These are phyloP conservation scores for Nipponacmea schrenckii DNA, from an alignment of 2,888 invertebrate species.

Conservation along the genomic window DNA sequence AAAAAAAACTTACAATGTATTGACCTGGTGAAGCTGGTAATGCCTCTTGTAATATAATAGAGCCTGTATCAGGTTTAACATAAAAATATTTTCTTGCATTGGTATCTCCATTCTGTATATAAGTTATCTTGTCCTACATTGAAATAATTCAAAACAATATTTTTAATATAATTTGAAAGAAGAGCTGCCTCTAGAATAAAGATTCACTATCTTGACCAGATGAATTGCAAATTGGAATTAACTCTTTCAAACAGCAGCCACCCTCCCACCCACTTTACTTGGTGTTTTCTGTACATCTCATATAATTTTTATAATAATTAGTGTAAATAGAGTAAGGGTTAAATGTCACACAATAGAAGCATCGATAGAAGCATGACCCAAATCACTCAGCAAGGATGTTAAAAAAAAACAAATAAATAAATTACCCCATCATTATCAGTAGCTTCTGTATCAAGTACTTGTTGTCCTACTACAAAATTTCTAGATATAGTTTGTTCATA, in stretches of 20 bases:
- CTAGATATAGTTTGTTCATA: constrained; percentile 50
- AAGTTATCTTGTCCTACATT: constrained; percentile 30
- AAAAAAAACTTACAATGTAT: constrained; percentile 34
- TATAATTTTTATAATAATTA: no score
- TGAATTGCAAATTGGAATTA: no score
- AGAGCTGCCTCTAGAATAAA: not conserved
- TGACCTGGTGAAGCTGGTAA: constrained; percentile 30
- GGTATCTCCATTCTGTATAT: constrained; percentile 19
- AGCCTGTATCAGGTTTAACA: constrained; percentile 41
- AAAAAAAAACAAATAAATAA: no score
- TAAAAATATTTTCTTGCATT: constrained; percentile 40
- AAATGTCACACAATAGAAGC: no score
- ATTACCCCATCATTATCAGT: constrained; percentile 86
- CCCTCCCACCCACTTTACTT: not conserved
- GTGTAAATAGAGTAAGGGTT: no score
- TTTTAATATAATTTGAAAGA: not conserved
- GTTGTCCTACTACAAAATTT: constrained; percentile 67
- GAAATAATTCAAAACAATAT: constrained; percentile 3
- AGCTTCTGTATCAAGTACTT: constrained; percentile 81
- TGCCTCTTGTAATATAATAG: constrained; percentile 33
- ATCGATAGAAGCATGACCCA: no score
- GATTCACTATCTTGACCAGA: not conserved
- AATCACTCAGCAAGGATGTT: no score
- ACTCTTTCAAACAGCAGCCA: not conserved
- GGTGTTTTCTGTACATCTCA: no score